Evolutionary conservation across 1,140 invertebrate species (phyloP), one percentile per base, ranked within the genome.

Genomic region (Sitophilus oryzae): DNA sequence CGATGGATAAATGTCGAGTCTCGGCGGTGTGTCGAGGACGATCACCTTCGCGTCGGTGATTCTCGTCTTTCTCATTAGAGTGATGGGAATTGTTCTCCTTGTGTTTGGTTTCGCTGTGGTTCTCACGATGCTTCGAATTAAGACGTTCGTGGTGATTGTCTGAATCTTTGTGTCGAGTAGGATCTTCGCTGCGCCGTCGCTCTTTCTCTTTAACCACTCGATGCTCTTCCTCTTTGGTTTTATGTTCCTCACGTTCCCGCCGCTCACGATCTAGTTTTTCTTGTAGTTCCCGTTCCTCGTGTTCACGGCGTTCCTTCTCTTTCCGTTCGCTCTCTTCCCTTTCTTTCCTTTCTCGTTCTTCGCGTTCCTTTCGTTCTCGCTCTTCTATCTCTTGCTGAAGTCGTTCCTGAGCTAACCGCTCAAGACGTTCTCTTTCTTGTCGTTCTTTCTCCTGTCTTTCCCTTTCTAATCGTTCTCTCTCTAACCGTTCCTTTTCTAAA

Each of bases 391-490:
- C 60, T 52, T 73, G 59, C 45, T 66, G 43, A 30, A 70, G 66
- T 21, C 61, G 30, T 21, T 50, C 47, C 22, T 21, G 14, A 46
- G 52, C 46, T 44, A 42, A 61, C 56, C 65, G 58, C 60, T 73
- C 64, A 46, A 66, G 35, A 25, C 56, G 51, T 38, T 71, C 64
- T 19, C 61, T 58, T 36, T 74, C 70, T 61, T 59, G 42, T 38
- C 47, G 72, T 47, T 57, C 78, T 58, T 76, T 77, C 45, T 74
- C 69, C 10, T 61, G 46, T 1, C 62, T 55, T 50, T 72, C 66
- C 49, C 56, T 71, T 36, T 70, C 71, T 16, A 65, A 47, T 15
- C 65, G 64, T 43, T 69, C 52, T 52, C 68, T 60, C 50, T 65
- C 59, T 38, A 50, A 48, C 34, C 62, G 55, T 59, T 73, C 63